Conservation (phyloP, 2,888 invertebrate species). For the Philopedon plagiatum region DNA sequence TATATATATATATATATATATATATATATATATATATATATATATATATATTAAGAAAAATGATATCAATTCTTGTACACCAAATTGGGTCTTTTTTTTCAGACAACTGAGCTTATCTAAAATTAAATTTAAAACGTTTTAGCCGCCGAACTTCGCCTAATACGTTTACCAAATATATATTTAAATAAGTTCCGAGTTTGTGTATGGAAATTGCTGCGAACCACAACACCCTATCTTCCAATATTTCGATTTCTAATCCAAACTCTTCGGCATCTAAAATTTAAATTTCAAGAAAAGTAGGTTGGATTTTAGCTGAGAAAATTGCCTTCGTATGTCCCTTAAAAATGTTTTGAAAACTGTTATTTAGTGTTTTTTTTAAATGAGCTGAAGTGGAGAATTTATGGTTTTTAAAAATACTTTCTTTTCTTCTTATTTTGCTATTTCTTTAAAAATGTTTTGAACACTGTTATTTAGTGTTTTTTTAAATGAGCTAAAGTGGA, state of each 20-base stretch:
- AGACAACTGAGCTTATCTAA: neutral
- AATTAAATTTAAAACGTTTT: neutral
- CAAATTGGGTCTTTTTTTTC: neutral
- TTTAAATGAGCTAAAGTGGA: too few species aligned
- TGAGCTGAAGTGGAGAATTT: too few species aligned
- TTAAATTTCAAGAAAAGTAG: neutral
- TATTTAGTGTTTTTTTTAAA: too few species aligned
- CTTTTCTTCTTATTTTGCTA: too few species aligned
- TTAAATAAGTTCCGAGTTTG: neutral
- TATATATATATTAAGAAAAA: too few species aligned
- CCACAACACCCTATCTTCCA: neutral
- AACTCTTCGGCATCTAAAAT: neutral
- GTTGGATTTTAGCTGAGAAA: neutral
- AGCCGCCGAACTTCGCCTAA: neutral
- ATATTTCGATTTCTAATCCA: constrained; percentile 1
- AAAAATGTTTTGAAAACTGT: neutral
- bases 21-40: too few species aligned
- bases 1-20: too few species aligned
- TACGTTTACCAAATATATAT: neutral
- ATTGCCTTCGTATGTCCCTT: neutral
- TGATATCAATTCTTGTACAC: too few species aligned
- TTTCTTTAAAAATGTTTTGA: too few species aligned
- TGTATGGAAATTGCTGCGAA: neutral
- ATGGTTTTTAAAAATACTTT: too few species aligned
- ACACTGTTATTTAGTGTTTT: too few species aligned